Conservation (phyloP, 2,888 invertebrate genomes). For the Doris montereyensis region DNA sequence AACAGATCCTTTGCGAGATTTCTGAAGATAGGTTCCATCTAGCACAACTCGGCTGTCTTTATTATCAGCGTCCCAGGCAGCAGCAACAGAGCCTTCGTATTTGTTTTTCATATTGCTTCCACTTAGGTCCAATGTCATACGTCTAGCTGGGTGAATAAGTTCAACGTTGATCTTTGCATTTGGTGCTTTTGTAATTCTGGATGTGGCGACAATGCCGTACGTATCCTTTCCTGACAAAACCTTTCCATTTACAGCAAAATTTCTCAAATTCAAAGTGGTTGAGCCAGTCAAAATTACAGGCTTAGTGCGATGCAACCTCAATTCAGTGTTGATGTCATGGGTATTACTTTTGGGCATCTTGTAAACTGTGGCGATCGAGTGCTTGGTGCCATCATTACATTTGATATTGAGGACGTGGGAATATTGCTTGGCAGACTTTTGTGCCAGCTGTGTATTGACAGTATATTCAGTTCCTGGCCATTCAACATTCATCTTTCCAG, state of each 20-base stretch:
- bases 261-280: constrained; percentile 45
- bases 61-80: no score
- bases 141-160: constrained; percentile 48
- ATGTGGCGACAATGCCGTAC: constrained; percentile 45
- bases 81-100: no score
- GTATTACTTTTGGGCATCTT: constrained; percentile 40
- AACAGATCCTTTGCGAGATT: neutral
- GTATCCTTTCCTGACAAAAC: constrained; percentile 43
- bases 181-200: constrained; percentile 42
- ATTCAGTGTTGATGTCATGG: constrained; percentile 47
- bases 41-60: constrained; percentile 11
- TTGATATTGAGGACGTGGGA: constrained; percentile 47
- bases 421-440: constrained; percentile 29
- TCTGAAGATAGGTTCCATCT: neutral
- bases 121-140: constrained; percentile 49
- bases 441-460: constrained; percentile 19
- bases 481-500: constrained; percentile 29
- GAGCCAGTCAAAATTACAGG: constrained; percentile 44
- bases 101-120: no score
- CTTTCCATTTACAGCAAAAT: constrained; percentile 45
- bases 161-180: constrained; percentile 47
- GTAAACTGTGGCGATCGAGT: constrained; percentile 47
- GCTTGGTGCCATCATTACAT: constrained; percentile 47
- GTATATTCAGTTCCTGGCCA: constrained; percentile 31
- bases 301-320: constrained; percentile 45